These are phyloP conservation scores for Aphelocoma californica DNA, from an alignment of 2,797 vertebrate species.

Conservation along the genomic window DNA sequence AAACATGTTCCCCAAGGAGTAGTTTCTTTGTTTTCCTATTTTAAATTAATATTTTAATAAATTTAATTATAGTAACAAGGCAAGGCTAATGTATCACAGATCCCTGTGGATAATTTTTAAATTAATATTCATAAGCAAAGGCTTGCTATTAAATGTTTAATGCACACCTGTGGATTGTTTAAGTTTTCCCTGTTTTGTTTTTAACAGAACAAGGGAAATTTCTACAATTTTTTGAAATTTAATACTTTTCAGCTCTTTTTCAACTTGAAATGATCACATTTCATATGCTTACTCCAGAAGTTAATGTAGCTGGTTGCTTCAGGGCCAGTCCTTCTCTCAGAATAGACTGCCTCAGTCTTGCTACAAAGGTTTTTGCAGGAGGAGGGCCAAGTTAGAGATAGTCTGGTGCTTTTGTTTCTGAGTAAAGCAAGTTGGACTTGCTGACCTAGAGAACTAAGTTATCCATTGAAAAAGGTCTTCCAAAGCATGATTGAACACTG, in stretches of 20 bases:
- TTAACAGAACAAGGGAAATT: slow-evolving; percentile 17
- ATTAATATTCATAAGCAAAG: slow-evolving; percentile 61
- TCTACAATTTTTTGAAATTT: slow-evolving; percentile 9
- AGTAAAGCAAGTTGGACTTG: slow-evolving; percentile 13
- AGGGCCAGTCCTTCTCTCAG: background rate
- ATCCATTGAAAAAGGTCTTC: slow-evolving; percentile 54
- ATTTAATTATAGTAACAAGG: slow-evolving; percentile 63
- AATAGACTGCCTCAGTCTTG: background rate
- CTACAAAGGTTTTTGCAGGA: background rate
- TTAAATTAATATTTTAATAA: slow-evolving; percentile 71
- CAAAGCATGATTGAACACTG: slow-evolving; percentile 10
- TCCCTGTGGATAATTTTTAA: slow-evolving; percentile 68
- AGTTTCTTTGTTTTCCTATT: slow-evolving; percentile 81
- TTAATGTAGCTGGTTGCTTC: background rate
- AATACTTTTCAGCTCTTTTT: background rate
- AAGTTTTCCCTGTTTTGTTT: slow-evolving; percentile 41
- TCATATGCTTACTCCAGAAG: background rate
- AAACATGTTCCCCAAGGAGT: slow-evolving; percentile 85
- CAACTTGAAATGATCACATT: slow-evolving; percentile 2
- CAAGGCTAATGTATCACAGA: slow-evolving; percentile 71
- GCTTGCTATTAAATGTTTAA: slow-evolving; percentile 65
- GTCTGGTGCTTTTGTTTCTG: slow-evolving; percentile 18
- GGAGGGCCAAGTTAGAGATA: background rate
- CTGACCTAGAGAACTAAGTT: slow-evolving; percentile 28
- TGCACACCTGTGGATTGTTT: slow-evolving; percentile 67